Evolutionary conservation across 2,888 invertebrate species (phyloP), one percentile per base, ranked within the genome.

Genomic region (Horisme vitalbata): DNA sequence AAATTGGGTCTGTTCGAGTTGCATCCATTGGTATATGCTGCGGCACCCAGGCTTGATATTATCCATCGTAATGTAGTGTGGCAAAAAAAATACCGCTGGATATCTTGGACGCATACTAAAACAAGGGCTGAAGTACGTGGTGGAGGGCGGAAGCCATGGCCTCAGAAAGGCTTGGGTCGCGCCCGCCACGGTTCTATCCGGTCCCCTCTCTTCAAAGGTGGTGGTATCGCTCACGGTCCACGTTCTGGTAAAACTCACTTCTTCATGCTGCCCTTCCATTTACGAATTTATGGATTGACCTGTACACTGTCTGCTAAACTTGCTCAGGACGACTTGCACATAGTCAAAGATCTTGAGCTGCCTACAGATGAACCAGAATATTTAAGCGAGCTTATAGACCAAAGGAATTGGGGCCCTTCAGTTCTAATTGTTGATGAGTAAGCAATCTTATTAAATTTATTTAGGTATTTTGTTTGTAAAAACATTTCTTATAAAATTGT

Each of bases 61-160:
- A 93, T 99, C 38, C 94, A 95, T 55, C 91, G 93, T 55, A 99
- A 99, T 90, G 85, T 97, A 13, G 81, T 87, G 36, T 99, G 99
- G 98, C 98, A 99, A 75, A 85, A 65, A 54, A 90, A 93, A 55
- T 98, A 97, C 76, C 92, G 93, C 73, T 93, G 90, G 86, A 95
- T 99, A 79, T 93, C 94, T 62, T 97, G 94, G 90, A 94, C 94
- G 0, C 91, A 95, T 63, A 92, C 94, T 1, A 95, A 95, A 75
- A 93, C 94, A 0, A 90, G 96, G 43, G 94, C 95, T 0, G 99
- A 99, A 87, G 94, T 96, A 41, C 88, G 93, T 33, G 98, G 98
- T 23, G 97, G 98, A 38, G 97, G 97, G 0, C 91, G 92, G 14
- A 99, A 99, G 68, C 99, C 99, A 0, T 99, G 98, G 98, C 97